Evolutionary conservation across 2,888 invertebrate species (phyloP), one percentile per base, ranked within the genome.

Genomic region (Calephelis perditalis): DNA sequence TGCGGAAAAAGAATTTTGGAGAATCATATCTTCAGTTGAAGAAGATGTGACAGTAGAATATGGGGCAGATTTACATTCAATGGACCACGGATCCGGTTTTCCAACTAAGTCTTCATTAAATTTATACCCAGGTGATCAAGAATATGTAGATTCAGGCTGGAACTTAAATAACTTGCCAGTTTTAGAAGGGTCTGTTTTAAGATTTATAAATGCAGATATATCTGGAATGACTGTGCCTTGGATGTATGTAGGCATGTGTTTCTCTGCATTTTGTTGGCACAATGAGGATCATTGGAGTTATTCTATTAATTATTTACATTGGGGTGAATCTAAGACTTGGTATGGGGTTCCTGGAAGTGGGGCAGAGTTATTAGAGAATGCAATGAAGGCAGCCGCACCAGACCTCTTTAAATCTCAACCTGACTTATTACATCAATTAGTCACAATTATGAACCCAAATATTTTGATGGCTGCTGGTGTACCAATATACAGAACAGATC

Each of bases 231-330:
- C 91, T 73, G 93, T 95, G 7, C 96, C 96, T 10, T 96, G 96
- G 96, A 95, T 95, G 91, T 96, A 96, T 86, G 95, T 96, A 63
- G 96, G 96, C 49, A 96, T 96, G 96, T 95, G 95, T 73, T 96
- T 96, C 82, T 93, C 95, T 59, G 94, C 95, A 67, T 96, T 96
- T 80, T 95, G 95, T 73, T 96, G 96, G 96, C 96, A 96, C 75
- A 95, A 94, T 79, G 96, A 96, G 81, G 96, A 96, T 76, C 96
- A 96, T 76, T 96, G 96, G 96, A 95, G 95, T 72, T 96, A 95
- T 75, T 95, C 95, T 36, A 95, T 96, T 65, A 96, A 96, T 77
- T 96, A 95, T 76, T 86, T 95, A 71, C 96, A 96, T 78, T 95
- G 95, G 95, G 96, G 96, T 59, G 96, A 96, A 75, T 92, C 94